phyloP scores from a whole-genome alignment of 2,888 invertebrate species.

The Chymomyza amoena region DNA sequence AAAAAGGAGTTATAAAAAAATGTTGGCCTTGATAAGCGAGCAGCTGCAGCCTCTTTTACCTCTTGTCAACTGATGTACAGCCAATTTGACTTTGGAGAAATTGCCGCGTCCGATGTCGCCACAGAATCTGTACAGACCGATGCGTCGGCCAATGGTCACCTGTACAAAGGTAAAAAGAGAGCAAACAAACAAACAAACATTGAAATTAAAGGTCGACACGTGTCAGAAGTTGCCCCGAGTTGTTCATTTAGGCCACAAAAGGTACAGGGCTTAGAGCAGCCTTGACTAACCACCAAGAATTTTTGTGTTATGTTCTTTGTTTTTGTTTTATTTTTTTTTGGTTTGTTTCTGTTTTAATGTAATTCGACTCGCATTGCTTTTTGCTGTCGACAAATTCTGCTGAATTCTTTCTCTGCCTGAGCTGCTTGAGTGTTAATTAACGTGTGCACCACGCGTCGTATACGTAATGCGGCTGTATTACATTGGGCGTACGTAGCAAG shows the following conservation, averaged over 20 bases:
- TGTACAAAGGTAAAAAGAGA: constrained; percentile 47
- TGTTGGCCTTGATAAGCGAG: neutral
- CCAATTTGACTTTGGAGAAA: constrained; percentile 89
- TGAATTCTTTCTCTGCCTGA: neutral
- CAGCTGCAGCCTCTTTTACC: constrained; percentile 79
- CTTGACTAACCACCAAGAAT: constrained; percentile 38
- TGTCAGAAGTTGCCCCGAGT: neutral
- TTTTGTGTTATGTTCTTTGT: constrained; percentile 12
- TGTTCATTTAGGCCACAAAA: neutral
- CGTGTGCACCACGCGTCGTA: constrained; percentile 48
- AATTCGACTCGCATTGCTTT: constrained; percentile 32
- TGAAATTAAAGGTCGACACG: neutral
- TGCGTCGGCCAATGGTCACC: constrained; percentile 85
- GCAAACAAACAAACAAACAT: constrained; percentile 1
- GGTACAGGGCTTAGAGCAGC: constrained; percentile 27
- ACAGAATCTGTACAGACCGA: constrained; percentile 87
- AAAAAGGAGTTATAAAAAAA: constrained; percentile 10
- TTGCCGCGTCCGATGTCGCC: constrained; percentile 88
- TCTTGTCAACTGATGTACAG: constrained; percentile 86
- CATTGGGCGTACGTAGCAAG: constrained; percentile 56
- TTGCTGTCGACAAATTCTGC: constrained; percentile 10
- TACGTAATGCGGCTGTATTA: constrained; percentile 63
- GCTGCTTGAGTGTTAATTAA: constrained; percentile 52
- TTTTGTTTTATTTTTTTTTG: constrained; percentile 4
- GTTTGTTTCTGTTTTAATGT: constrained; percentile 32